Base-by-base conservation (phyloP, 92 coral and sea anemone genomes). In the Diadumene lineata region DNA sequence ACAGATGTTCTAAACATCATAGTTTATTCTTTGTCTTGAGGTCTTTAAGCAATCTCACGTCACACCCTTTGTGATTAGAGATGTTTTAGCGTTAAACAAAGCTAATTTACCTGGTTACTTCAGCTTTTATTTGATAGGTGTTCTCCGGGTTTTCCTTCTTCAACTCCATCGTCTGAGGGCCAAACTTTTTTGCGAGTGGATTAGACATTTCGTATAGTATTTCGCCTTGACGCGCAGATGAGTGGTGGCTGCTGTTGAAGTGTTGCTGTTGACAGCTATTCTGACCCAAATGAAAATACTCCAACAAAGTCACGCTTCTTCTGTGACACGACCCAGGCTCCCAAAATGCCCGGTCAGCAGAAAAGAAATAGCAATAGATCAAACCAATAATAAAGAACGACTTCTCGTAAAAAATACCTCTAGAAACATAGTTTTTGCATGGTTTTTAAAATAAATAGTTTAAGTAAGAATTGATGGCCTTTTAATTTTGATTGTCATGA, bases 141-240 rank as follows among this genome's bases (percentile, higher is more conserved):
- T 87, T 87, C 76, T 83, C 90, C 29, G 98, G 98, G 77, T 77
- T 93, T 67, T 90, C 96, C 55, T 83, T 86, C 70, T 78, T 71
- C 70, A 90, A 74, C 77, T 86, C 96, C 87, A 87, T 87, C 75
- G 78, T 84, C 73, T 69, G 82, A 68, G 82, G 82, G 76, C 82
- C 82, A 78, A 78, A 78, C 75, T 78, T 78, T 62, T 80, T 80
- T 72, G 85, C 85, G 77, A 46, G 65, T 33, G 68, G 75, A 32
- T 78, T 78, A 68, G 82, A 78, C 82, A 78, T 78, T 56, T 69
- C 75, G 82, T 73, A 78, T 78, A 67, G 34, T 69, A 67, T 78
- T 78, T 78, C 82, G 75, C 64, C 75, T 69, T 74, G 62, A 74
- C 70, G 79, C 61, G 70, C 79, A 51, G 75, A 34, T 67, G 66